Evolutionary conservation across 1,140 invertebrate species (phyloP), one percentile per base, ranked within the genome.

Genomic region (Euwallacea similis): DNA sequence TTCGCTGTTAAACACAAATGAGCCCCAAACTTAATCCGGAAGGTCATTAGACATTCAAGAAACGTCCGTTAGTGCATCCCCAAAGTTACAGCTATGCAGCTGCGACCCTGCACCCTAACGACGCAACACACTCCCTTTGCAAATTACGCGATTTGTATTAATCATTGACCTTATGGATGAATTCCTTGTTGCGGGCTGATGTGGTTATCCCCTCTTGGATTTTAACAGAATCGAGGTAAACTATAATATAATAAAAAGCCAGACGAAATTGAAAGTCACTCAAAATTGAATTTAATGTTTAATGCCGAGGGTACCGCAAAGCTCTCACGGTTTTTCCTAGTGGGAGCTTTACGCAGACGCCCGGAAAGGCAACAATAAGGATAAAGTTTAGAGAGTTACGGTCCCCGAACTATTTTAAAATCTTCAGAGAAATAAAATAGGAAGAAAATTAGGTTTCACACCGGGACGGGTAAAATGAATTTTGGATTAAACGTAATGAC

Each of bases 281-380:
- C 67, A 62, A 62, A 69, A 69, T 69, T 69, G 58, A 69, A 69
- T 69, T 69, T 69, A 69, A 69, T 69, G 59, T 61, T 69, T 69
- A 69, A 69, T 69, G 67, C 16, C 53, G 58, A n/a, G 67, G 67
- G 67, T 54, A 69, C 59, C 47, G 46, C 67, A 62, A 54, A 53
- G 58, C 43, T 53, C 67, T 61, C 16, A 41, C 61, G 62, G 58
- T 69, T 69, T 69, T 69, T 54, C 53, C 67, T 50, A 50, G 9
- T 50, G 67, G 59, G 67, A 69, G 43, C 50, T 62, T 8, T 54
- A 58, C 65, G 65, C 65, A 67, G 33, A 55, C 63, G 41, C 55
- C 47, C 63, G 50, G 16, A 9, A 15, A 7, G 16, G 50, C 63
- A 66, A 55, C 50, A 66, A 55, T 42, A 54, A 42, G 63, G 41